phyloP scores from a whole-genome alignment of 2,113 vertebrate species.

The Lontra canadensis region DNA sequence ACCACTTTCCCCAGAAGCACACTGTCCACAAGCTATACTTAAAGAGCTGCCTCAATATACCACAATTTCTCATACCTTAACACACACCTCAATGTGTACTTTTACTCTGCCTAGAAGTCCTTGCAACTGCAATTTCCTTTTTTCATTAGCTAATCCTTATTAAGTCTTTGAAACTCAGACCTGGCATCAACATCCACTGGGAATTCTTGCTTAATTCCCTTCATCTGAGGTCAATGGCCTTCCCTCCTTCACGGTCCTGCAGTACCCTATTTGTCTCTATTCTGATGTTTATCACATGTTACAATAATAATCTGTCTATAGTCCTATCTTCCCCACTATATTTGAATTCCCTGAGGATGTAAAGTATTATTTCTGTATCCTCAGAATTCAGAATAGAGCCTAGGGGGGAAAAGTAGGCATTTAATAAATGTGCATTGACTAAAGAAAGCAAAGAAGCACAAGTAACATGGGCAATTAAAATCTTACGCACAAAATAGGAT shows the following conservation, averaged over 20 bases:
- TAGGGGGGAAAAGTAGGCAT: background rate
- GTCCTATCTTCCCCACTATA: background rate
- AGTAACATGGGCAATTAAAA: background rate
- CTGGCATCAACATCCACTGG: background rate
- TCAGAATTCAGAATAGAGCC: background rate
- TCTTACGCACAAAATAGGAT: background rate
- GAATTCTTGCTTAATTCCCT: background rate
- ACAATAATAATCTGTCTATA: conserved; percentile 7
- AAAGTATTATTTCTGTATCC: background rate
- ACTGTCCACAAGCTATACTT: background rate
- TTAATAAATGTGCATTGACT: background rate
- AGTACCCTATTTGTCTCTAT: background rate
- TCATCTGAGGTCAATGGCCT: background rate
- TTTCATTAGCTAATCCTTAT: background rate
- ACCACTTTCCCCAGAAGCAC: background rate
- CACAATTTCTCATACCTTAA: background rate
- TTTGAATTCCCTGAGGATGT: background rate
- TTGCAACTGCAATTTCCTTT: background rate
- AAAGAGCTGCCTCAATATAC: background rate
- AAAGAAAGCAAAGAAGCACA: conserved; percentile 18
- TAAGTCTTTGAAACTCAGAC: background rate
- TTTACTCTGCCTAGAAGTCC: background rate
- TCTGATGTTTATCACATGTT: background rate
- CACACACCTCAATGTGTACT: background rate
- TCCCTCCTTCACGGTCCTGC: background rate